Evolutionary conservation across 2,113 vertebrate species (phyloP).

Genomic region (Choloepus hoffmanni): DNA sequence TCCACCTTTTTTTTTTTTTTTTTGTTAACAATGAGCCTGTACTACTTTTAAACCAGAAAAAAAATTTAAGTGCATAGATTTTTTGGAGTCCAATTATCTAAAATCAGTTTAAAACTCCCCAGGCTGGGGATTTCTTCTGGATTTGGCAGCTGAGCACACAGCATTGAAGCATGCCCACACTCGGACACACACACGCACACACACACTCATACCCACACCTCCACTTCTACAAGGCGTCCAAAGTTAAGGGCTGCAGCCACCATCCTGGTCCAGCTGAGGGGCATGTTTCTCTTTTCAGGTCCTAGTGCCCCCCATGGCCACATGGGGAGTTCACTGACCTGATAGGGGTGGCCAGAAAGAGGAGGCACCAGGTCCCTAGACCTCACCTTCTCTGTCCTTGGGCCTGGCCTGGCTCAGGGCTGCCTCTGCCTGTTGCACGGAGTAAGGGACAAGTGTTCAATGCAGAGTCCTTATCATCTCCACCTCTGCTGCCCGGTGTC

Average conservation of each 20-base stretch:
- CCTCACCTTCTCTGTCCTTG: neutral
- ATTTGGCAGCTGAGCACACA: neutral
- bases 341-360: neutral
- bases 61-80: slow-evolving; percentile 60
- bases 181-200: neutral
- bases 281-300: neutral
- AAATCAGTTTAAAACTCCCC: slow-evolving; percentile 53
- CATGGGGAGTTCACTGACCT: neutral
- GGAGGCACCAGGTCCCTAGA: neutral
- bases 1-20: slow-evolving; percentile 41
- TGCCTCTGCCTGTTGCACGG: neutral
- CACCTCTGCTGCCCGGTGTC: neutral
- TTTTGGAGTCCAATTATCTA: slow-evolving; percentile 63
- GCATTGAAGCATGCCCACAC: neutral
- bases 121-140: neutral
- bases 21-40: neutral
- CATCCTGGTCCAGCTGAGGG: neutral
- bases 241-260: neutral
- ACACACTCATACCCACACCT: neutral
- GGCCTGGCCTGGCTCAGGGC: neutral
- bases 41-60: slow-evolving; percentile 66
- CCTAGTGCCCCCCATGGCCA: neutral
- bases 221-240: neutral
- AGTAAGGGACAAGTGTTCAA: neutral
- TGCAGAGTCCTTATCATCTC: neutral